Conservation (phyloP, 2,797 vertebrate genomes). For the Enteromius fasciolatus region DNA sequence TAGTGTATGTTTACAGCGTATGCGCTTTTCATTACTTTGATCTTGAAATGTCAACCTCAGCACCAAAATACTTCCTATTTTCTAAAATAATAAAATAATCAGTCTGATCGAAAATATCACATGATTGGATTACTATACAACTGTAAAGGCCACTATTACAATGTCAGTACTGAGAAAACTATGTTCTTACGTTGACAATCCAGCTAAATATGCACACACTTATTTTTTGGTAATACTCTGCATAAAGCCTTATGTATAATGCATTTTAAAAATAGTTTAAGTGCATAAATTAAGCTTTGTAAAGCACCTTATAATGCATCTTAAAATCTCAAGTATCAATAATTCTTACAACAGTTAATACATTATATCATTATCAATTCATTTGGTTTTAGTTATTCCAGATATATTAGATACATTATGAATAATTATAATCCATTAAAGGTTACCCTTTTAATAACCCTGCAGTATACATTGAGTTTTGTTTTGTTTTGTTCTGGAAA, state of each 20-base stretch:
- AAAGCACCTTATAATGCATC: neutral
- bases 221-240: neutral
- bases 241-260: neutral
- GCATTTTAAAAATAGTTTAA: neutral
- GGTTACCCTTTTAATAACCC: too few species aligned
- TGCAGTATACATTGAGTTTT: neutral
- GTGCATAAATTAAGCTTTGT: neutral
- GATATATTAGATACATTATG: neutral
- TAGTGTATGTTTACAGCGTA: constrained; percentile 2
- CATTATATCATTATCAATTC: neutral
- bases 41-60: neutral
- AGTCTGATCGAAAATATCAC: neutral
- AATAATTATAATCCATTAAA: neutral
- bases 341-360: neutral
- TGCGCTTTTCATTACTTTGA: constrained; percentile 12
- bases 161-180: neutral
- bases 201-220: neutral
- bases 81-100: neutral
- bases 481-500: too few species aligned
- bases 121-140: neutral
- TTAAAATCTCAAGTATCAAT: neutral
- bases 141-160: neutral
- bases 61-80: neutral
- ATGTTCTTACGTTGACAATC: neutral
- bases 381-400: too few species aligned